Percentiles rank a stretch among this genome's conserved stretches.
These are phyloP conservation scores for Equus quagga DNA, from an alignment of 2,113 vertebrate genomes.

Conservation along the genomic window DNA sequence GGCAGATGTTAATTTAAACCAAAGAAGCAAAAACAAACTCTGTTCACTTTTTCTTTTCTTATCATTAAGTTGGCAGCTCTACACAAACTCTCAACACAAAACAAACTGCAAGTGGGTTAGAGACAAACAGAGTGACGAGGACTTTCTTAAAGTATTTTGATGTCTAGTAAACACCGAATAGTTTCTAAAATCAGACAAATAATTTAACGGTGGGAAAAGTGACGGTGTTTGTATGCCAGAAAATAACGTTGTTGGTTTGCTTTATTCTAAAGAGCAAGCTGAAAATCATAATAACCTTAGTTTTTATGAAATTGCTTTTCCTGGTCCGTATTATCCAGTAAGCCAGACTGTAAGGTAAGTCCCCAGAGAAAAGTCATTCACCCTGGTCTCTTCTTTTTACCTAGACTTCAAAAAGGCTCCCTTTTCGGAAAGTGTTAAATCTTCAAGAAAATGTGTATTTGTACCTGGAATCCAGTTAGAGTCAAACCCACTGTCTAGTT, in stretches of 20 bases:
- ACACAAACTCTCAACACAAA: slow-evolving; percentile 21
- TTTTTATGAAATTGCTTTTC: background rate
- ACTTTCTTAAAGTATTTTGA: background rate
- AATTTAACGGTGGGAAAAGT: background rate
- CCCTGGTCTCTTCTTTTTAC: background rate
- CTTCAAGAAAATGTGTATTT: background rate
- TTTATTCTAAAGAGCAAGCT: background rate
- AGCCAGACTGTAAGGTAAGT: background rate
- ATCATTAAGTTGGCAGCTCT: slow-evolving; percentile 28
- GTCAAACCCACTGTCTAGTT: background rate
- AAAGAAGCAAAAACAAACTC: slow-evolving; percentile 71
- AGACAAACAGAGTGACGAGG: background rate
- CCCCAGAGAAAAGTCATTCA: background rate
- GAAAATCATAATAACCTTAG: background rate
- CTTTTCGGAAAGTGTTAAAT: background rate
- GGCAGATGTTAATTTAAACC: slow-evolving; percentile 81
- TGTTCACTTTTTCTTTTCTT: slow-evolving; percentile 45
- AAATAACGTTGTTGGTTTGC: background rate
- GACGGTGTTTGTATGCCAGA: background rate
- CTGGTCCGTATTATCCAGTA: background rate
- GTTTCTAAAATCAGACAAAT: background rate
- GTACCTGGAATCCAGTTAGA: background rate
- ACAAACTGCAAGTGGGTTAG: slow-evolving; percentile 10
- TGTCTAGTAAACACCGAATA: background rate
- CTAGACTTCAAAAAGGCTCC: background rate